Conservation (phyloP, 2,113 vertebrate genomes). For the Ia io region DNA sequence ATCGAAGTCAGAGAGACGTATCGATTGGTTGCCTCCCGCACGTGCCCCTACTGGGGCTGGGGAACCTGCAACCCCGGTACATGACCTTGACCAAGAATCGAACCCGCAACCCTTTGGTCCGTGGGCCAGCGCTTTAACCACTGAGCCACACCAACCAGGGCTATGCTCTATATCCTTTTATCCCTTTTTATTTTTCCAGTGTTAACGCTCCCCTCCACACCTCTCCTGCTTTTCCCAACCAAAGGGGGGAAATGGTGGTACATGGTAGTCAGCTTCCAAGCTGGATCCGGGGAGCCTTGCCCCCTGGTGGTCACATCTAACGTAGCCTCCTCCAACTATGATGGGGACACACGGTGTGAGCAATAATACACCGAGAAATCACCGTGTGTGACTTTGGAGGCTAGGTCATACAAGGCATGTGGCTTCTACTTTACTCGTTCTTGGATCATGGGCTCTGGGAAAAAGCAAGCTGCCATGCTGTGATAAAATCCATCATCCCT, state of each 20-base stretch:
- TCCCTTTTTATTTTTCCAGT: background rate
- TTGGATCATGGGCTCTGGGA: background rate
- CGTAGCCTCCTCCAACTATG: background rate
- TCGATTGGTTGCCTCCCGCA: too few relatives aligned
- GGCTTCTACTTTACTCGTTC: background rate
- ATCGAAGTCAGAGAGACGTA: too few relatives aligned
- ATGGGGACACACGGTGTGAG: background rate
- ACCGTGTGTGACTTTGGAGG: background rate
- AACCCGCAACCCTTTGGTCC: too few relatives aligned
- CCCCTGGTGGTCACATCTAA: background rate
- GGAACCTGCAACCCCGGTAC: too few relatives aligned
- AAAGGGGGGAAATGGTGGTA: background rate
- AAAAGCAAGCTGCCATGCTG: background rate
- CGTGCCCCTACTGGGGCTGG: too few relatives aligned
- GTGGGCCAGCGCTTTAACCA: too few relatives aligned
- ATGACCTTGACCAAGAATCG: too few relatives aligned
- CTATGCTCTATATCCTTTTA: background rate
- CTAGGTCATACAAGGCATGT: background rate
- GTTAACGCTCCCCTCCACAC: background rate
- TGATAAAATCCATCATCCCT: background rate
- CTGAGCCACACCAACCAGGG: too few relatives aligned
- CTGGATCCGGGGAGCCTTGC: fast-evolving
- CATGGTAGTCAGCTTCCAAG: background rate
- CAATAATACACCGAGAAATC: background rate
- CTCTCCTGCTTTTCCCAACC: background rate